Evolutionary conservation across 2,113 vertebrate species (phyloP).

Genomic region (Sisor rabdophorus): DNA sequence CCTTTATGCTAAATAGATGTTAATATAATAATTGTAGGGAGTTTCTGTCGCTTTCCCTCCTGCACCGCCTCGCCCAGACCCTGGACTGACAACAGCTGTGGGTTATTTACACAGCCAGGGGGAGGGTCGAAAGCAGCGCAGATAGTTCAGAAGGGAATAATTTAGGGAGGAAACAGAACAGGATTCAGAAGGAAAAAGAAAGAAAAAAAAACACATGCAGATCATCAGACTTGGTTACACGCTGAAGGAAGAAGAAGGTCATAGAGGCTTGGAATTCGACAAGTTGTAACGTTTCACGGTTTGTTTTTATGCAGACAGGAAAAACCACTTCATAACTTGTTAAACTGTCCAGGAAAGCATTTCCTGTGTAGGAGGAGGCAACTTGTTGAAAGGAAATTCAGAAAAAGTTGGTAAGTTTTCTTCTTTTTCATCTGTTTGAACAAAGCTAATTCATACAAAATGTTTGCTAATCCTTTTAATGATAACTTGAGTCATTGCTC

Average conservation of each 20-base stretch:
- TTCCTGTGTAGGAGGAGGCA: slow-evolving; percentile 25
- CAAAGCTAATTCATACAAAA: neutral
- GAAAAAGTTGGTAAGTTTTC: slow-evolving; percentile 47
- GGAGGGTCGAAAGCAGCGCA: slow-evolving; percentile 44
- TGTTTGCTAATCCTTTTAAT: neutral
- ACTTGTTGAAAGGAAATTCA: slow-evolving; percentile 35
- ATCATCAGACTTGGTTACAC: slow-evolving; percentile 21
- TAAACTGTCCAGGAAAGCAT: slow-evolving; percentile 14
- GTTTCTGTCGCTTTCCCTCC: slow-evolving; percentile 17
- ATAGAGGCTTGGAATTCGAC: neutral
- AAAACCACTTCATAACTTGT: slow-evolving; percentile 2
- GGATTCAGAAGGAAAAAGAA: neutral
- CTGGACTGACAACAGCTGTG: slow-evolving; percentile 50
- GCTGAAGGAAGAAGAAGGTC: neutral
- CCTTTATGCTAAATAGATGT: neutral
- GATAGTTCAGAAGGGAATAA: slow-evolving; percentile 41
- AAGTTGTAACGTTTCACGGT: neutral
- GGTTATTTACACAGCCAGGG: slow-evolving; percentile 49
- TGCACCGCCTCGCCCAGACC: slow-evolving; percentile 27
- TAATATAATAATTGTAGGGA: neutral
- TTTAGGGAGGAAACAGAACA: slow-evolving; percentile 27
- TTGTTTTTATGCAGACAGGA: neutral
- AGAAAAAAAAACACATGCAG: slow-evolving; percentile 34
- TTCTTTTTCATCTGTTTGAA: neutral
- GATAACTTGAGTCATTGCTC: neutral